These are phyloP conservation scores for Amiota mariae DNA, from an alignment of 2,888 invertebrate species.

Conservation along the genomic window DNA sequence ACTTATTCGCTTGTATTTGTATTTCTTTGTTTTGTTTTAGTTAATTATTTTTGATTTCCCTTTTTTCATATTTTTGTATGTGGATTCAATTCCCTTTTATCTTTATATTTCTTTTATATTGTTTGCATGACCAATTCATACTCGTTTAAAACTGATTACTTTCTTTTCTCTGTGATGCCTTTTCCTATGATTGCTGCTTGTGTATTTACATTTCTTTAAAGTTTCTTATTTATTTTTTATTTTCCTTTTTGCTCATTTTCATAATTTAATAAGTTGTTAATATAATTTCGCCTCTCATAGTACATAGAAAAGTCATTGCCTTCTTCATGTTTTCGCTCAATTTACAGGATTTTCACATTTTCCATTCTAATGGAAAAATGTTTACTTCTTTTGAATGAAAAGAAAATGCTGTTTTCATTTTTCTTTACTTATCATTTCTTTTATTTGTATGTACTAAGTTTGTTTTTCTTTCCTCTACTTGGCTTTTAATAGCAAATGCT, in stretches of 20 bases:
- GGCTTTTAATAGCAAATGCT: background rate
- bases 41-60: too few relatives aligned
- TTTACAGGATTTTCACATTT: too few relatives aligned
- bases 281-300: background rate
- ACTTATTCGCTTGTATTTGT: background rate
- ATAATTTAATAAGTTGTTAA: background rate
- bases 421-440: background rate
- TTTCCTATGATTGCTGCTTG: background rate
- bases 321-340: too few relatives aligned
- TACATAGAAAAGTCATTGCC: too few relatives aligned
- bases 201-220: background rate
- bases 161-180: background rate
- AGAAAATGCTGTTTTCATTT: too few relatives aligned
- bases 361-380: too few relatives aligned
- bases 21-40: background rate
- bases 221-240: background rate
- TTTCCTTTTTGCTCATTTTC: background rate
- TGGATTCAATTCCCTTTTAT: background rate
- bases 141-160: conserved; percentile 10
- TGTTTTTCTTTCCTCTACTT: background rate
- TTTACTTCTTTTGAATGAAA: too few relatives aligned
- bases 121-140: conserved; percentile 15
- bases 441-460: background rate
- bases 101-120: background rate
- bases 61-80: background rate